A percentile compares a stretch with the other conserved stretches of the same genome.
phyloP scores from a whole-genome alignment of 2,888 invertebrate genomes.

The Polymixis flavicincta region DNA sequence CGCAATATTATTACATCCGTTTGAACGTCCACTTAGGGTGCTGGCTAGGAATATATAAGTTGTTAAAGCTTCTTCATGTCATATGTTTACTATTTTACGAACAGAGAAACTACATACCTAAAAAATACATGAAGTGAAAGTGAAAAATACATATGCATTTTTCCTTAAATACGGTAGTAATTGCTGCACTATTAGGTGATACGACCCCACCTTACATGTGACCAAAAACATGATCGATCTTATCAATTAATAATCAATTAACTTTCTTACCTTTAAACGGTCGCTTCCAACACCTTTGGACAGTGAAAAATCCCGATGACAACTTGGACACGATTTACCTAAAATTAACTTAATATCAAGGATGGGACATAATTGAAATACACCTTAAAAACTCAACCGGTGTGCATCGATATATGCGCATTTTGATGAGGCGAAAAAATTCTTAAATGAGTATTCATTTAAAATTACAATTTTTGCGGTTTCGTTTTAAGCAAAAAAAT shows the following conservation, averaged over 20 bases:
- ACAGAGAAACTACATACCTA: not conserved
- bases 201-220: conserved; percentile 21
- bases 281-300: conserved; percentile 62
- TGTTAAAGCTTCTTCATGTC: not conserved
- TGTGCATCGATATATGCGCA: conserved; percentile 76
- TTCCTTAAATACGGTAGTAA: conserved; percentile 48
- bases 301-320: conserved; percentile 72
- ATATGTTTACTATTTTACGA: not conserved
- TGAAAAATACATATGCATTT: not conserved
- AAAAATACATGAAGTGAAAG: no score
- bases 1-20: no score
- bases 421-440: conserved; percentile 79
- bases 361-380: conserved; percentile 79
- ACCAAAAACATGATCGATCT: conserved; percentile 58
- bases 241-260: conserved; percentile 69
- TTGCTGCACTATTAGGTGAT: conserved; percentile 26
- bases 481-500: conserved; percentile 60
- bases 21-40: no score
- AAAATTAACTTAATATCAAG: conserved; percentile 83
- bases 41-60: no score
- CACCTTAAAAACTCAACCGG: conserved; percentile 68
- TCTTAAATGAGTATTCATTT: conserved; percentile 81
- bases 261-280: conserved; percentile 59
- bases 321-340: conserved; percentile 78
- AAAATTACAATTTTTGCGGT: conserved; percentile 77